phyloP scores from a whole-genome alignment of 1,140 invertebrate genomes.

The Drosophila novamexicana region DNA sequence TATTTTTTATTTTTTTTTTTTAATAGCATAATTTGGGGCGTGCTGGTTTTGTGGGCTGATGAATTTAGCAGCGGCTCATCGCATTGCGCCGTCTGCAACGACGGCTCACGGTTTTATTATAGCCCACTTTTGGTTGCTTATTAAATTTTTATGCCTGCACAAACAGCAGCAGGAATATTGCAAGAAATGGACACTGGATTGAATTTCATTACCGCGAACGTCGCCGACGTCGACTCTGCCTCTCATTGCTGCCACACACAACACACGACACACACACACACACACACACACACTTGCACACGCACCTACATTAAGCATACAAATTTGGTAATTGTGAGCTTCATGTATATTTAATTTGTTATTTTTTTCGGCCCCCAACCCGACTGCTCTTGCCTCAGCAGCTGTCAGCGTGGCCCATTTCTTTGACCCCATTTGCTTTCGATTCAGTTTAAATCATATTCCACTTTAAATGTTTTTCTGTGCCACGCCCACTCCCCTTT shows the following conservation, averaged over 20 bases:
- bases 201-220: conserved; percentile 54
- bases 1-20: conserved; percentile 50
- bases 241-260: conserved; percentile 16
- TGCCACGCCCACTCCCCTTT: not conserved
- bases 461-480: conserved; percentile 9
- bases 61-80: conserved; percentile 47
- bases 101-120: conserved; percentile 63
- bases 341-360: conserved; percentile 78
- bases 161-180: conserved; percentile 4
- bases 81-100: conserved; percentile 31
- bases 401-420: conserved; percentile 14
- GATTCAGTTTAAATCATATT: conserved; percentile 21
- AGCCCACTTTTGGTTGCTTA: conserved; percentile 65
- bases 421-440: not conserved
- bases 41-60: conserved; percentile 47
- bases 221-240: conserved; percentile 1
- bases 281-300: conserved; percentile 19
- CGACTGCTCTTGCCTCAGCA: not conserved
- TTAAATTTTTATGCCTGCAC: conserved; percentile 74
- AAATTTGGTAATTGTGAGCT: conserved; percentile 73
- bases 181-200: conserved; percentile 68
- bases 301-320: conserved; percentile 61
- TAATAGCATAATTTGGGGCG: conserved; percentile 72
- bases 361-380: conserved; percentile 6
- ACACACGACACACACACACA: conserved; percentile 18